Evolutionary conservation across 2,888 invertebrate genomes (phyloP).

Genomic region (Andrena praecox): DNA sequence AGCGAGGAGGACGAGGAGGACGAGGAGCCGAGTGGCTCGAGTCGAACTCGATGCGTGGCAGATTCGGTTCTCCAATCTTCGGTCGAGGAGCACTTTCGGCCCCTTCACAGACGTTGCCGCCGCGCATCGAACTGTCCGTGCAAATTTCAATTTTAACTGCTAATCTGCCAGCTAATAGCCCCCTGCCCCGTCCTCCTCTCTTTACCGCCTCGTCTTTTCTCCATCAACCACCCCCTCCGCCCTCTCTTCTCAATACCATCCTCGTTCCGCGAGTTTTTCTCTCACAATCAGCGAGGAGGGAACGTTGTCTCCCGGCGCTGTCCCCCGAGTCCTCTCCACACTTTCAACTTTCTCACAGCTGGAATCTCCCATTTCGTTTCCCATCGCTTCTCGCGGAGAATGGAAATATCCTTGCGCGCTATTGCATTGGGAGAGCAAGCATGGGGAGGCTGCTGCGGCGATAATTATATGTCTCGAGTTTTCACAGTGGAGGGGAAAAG

Average conservation of each 20-base stretch:
- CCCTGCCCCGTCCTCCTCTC: constrained; percentile 56
- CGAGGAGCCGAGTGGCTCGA: constrained; percentile 50
- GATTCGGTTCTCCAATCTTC: constrained; percentile 83
- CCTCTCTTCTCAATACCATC: constrained; percentile 56
- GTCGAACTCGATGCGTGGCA: constrained; percentile 81
- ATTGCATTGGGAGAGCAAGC: not conserved
- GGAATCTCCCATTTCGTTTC: not conserved
- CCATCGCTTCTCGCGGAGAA: not conserved
- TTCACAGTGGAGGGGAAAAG: constrained; percentile 9
- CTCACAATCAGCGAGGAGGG: constrained; percentile 28
- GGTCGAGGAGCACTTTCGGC: constrained; percentile 58
- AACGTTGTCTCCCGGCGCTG: constrained; percentile 10
- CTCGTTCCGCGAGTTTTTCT: constrained; percentile 49
- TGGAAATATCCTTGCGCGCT: not conserved
- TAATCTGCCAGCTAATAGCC: constrained; percentile 84
- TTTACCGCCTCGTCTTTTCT: constrained; percentile 46
- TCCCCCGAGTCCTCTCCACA: constrained; percentile 1
- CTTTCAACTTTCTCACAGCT: constrained; percentile 40
- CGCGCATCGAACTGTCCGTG: constrained; percentile 84
- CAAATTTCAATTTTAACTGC: constrained; percentile 85
- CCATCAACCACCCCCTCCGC: constrained; percentile 61
- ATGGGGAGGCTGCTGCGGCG: constrained; percentile 61
- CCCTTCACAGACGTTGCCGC: constrained; percentile 86
- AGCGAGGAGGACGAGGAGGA: constrained; percentile 47
- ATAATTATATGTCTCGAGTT: constrained; percentile 73